Evolutionary conservation across 2,888 invertebrate genomes (phyloP).

Genomic region (Mactromeris polynyma): DNA sequence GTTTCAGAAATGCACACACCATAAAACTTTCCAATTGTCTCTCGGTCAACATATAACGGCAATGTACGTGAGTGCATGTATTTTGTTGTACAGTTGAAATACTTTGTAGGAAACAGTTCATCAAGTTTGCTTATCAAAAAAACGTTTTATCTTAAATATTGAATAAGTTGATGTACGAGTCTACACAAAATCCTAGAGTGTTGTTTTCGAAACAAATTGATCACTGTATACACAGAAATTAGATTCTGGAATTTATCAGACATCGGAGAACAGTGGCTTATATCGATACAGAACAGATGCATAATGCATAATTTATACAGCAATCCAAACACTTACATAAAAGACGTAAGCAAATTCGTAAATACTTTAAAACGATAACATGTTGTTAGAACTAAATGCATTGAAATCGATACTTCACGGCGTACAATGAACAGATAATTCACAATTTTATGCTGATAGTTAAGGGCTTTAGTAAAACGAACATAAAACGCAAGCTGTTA

Average conservation of each 20-base stretch:
- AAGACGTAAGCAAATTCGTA: constrained; percentile 6
- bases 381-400: background rate
- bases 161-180: background rate
- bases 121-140: background rate
- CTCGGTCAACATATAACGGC: background rate
- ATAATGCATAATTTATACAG: constrained; percentile 3
- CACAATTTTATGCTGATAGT: background rate
- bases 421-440: background rate
- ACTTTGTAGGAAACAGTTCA: background rate
- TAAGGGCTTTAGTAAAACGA: background rate
- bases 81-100: background rate
- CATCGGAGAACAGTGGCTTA: background rate
- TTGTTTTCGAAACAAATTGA: background rate
- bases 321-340: background rate
- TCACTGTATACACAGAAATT: background rate
- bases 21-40: background rate
- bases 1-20: background rate
- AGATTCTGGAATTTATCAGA: background rate
- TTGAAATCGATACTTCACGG: background rate
- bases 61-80: background rate
- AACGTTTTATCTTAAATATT: background rate
- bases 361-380: background rate
- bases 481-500: constrained; percentile 5
- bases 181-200: background rate
- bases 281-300: background rate